phyloP scores from a whole-genome alignment of 2,797 vertebrate species.

The Remorina albescens region DNA sequence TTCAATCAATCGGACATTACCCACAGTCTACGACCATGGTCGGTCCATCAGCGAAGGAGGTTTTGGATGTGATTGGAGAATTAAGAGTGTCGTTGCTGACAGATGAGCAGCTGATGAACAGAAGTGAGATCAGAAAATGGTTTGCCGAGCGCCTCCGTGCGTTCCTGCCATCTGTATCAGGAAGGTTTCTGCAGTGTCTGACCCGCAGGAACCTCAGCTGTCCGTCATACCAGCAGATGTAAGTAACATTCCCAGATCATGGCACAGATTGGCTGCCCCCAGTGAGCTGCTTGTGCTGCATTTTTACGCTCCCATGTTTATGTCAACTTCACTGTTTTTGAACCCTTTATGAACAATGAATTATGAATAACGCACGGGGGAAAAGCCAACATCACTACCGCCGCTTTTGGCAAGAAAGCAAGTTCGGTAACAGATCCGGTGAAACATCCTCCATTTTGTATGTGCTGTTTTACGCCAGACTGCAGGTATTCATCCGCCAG shows the following conservation, averaged over 20 bases:
- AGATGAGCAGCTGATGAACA: constrained; percentile 67
- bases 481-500: constrained; percentile 58
- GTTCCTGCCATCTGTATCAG: constrained; percentile 70
- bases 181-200: constrained; percentile 75
- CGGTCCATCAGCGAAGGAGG: constrained; percentile 36
- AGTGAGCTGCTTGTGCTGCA: no score
- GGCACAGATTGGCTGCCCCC: no score
- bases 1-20: neutral
- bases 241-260: constrained; percentile 20
- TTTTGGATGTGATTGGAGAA: constrained; percentile 79
- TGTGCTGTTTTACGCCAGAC: no score
- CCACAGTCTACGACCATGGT: constrained; percentile 49
- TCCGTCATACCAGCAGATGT: constrained; percentile 80
- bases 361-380: no score
- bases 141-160: constrained; percentile 63
- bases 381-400: no score
- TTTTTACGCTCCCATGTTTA: neutral
- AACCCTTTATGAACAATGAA: neutral
- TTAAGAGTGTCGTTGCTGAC: constrained; percentile 71
- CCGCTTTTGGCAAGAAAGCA: no score
- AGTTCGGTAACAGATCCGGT: no score
- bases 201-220: constrained; percentile 78
- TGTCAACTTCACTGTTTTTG: neutral
- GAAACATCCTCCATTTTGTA: no score
- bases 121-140: constrained; percentile 61